These are phyloP conservation scores for Dicrostonyx torquatus DNA, from an alignment of 2,797 vertebrate species.

Conservation along the genomic window DNA sequence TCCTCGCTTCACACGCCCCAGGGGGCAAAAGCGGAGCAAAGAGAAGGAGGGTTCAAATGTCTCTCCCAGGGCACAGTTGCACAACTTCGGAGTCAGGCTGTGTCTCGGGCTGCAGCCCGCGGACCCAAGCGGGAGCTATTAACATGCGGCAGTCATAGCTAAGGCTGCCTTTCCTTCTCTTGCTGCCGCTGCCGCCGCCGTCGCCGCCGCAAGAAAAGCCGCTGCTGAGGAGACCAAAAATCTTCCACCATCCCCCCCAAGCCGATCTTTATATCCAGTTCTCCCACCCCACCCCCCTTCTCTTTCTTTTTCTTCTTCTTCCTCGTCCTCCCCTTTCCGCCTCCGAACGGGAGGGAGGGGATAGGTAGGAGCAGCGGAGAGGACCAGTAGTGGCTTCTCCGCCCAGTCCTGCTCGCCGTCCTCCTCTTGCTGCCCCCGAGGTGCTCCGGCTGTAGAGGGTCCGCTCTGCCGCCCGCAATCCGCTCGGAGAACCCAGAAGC, in stretches of 20 bases:
- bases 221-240: slow-evolving; percentile 80
- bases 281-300: slow-evolving; percentile 82
- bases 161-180: slow-evolving; percentile 75
- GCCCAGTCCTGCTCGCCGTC: slow-evolving; percentile 21
- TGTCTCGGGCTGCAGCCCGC: slow-evolving; percentile 71
- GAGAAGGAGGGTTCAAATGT: slow-evolving; percentile 73
- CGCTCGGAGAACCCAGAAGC: neutral
- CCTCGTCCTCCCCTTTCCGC: slow-evolving; percentile 74
- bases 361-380: slow-evolving; percentile 63
- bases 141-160: slow-evolving; percentile 75
- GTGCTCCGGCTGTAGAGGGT: slow-evolving; percentile 29
- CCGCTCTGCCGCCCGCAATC: slow-evolving; percentile 55
- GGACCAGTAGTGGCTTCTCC: slow-evolving; percentile 62
- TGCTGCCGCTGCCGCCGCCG: slow-evolving; percentile 48
- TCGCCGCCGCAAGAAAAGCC: slow-evolving; percentile 75
- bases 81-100: slow-evolving; percentile 83
- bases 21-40: slow-evolving; percentile 40
- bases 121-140: slow-evolving; percentile 62
- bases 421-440: slow-evolving; percentile 29
- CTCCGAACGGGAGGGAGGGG: slow-evolving; percentile 56
- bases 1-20: slow-evolving; percentile 68
- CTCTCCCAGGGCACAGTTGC: slow-evolving; percentile 81
- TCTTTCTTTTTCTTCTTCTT: slow-evolving; percentile 72
- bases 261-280: slow-evolving; percentile 81
- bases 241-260: slow-evolving; percentile 83